A percentile compares a stretch with the other conserved stretches of the same genome.
phyloP scores from a whole-genome alignment of 2,888 invertebrate genomes.

The Cosmia pyralina region DNA sequence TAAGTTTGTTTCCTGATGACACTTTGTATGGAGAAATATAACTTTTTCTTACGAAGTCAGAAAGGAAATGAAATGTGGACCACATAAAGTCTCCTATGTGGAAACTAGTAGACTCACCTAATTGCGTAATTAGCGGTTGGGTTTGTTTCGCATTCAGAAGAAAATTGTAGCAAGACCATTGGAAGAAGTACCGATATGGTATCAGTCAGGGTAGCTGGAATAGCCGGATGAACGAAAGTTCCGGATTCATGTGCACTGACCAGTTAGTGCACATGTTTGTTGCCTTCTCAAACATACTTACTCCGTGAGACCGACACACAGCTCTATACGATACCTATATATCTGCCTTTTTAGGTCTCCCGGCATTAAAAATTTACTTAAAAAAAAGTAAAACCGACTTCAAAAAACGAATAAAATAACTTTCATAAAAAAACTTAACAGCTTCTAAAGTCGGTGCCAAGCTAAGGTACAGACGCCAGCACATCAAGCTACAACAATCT shows the following conservation, averaged over 20 bases:
- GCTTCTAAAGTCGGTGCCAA: no score
- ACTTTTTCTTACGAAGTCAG: conserved; percentile 47
- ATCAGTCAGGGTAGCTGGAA: conserved; percentile 30
- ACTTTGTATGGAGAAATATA: conserved; percentile 37
- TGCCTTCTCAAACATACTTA: not conserved
- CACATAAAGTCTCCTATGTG: conserved; percentile 41
- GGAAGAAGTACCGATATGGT: conserved; percentile 54
- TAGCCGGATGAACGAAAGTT: conserved; percentile 54
- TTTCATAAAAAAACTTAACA: no score
- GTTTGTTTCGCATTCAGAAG: conserved; percentile 27
- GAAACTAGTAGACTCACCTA: conserved; percentile 24
- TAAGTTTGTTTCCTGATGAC: conserved; percentile 59
- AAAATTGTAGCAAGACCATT: conserved; percentile 28
- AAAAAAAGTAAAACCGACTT: no score
- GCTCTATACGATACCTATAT: not conserved
- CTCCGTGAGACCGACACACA: not conserved
- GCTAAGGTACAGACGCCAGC: no score
- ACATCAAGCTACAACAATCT: no score
- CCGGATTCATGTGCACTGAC: conserved; percentile 39
- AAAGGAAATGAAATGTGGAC: conserved; percentile 55
- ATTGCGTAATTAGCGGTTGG: conserved; percentile 50
- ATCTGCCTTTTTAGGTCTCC: not conserved
- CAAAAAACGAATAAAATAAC: no score
- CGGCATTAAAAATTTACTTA: not conserved
- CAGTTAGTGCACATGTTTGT: conserved; percentile 10